A percentile compares a stretch with the other conserved stretches of the same genome.
Evolutionary conservation across 2,113 vertebrate genomes (phyloP).

Genomic region (Cottus gobio): DNA sequence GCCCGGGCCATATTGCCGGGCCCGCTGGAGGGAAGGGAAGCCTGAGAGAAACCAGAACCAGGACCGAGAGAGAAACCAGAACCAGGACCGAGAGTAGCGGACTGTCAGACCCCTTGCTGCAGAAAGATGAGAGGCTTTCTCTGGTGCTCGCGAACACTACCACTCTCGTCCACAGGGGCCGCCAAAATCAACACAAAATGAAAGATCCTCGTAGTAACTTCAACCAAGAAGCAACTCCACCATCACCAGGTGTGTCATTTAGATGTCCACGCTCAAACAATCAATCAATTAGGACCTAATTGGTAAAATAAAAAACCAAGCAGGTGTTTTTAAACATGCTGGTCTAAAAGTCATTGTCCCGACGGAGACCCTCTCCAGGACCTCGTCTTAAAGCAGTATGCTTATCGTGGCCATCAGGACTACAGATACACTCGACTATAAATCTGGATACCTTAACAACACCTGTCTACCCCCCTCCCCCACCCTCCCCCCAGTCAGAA

Average conservation of each 20-base stretch:
- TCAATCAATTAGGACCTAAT: not conserved
- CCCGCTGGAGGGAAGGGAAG: no score
- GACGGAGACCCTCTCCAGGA: not conserved
- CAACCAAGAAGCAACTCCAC: not conserved
- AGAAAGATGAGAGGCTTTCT: not conserved
- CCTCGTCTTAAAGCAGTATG: not conserved
- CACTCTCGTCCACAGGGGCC: not conserved
- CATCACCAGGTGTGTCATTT: not conserved
- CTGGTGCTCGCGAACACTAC: not conserved
- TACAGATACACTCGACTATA: not conserved
- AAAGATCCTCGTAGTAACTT: not conserved
- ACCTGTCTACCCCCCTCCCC: constrained; percentile 23
- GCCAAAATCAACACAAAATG: not conserved
- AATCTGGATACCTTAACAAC: constrained; percentile 40
- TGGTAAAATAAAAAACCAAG: not conserved
- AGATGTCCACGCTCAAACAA: not conserved
- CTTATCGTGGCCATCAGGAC: not conserved
- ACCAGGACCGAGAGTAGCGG: not conserved
- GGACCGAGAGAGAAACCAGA: no score
- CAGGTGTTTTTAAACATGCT: not conserved
- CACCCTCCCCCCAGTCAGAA: constrained; percentile 59
- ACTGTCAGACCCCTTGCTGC: no score
- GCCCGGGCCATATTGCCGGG: no score
- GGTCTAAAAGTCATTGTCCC: not conserved
- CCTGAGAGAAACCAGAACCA: no score